Evolutionary conservation across 2,888 invertebrate species (phyloP).

Genomic region (Trichopoda pennipes): DNA sequence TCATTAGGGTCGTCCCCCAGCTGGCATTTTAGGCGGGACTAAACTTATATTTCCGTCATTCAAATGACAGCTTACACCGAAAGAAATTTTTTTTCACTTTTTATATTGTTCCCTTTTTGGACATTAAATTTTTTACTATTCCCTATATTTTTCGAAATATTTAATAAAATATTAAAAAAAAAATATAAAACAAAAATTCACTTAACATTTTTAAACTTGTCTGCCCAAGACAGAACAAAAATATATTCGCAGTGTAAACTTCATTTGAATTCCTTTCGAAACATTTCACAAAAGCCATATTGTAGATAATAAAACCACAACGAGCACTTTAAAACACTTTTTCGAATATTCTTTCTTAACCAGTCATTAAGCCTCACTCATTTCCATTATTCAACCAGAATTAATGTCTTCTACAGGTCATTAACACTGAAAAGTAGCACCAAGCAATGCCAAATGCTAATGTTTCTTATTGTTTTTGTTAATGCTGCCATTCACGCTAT

Average conservation of each 20-base stretch:
- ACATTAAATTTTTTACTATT: too few relatives aligned
- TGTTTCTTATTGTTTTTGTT: neutral
- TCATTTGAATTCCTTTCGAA: neutral
- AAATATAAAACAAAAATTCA: too few relatives aligned
- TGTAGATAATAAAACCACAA: neutral
- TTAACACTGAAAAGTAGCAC: conserved; percentile 15
- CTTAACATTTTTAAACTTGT: too few relatives aligned
- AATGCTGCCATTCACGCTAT: neutral
- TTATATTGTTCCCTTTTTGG: too few relatives aligned
- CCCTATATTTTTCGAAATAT: too few relatives aligned
- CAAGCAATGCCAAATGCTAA: neutral
- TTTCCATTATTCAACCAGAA: conserved; percentile 29
- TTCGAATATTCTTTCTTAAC: neutral
- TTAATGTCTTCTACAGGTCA: conserved; percentile 22
- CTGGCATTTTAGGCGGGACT: too few relatives aligned
- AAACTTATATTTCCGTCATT: too few relatives aligned
- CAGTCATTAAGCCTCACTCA: conserved; percentile 17
- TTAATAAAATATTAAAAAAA: too few relatives aligned
- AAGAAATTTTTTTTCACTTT: too few relatives aligned
- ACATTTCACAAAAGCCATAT: neutral
- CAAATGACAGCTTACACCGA: too few relatives aligned
- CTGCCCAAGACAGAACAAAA: neutral
- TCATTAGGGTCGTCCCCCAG: too few relatives aligned
- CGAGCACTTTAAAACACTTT: neutral
- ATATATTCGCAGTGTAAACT: neutral